These are phyloP conservation scores for Parazoanthus darwini DNA, from an alignment of 92 coral and sea anemone genomes.

Conservation along the genomic window DNA sequence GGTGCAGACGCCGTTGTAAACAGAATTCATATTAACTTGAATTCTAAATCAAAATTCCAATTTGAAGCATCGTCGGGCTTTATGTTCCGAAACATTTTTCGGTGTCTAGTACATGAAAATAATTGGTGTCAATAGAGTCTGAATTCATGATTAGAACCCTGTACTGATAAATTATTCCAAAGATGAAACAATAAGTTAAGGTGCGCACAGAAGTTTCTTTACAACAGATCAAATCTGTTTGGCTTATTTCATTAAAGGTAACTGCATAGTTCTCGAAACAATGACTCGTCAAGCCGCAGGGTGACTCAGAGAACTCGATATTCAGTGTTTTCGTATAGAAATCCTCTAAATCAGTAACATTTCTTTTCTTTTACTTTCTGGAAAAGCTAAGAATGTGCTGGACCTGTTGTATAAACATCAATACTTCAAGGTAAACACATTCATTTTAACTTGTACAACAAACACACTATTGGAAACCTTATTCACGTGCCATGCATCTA, in stretches of 20 bases:
- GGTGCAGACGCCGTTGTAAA: no score
- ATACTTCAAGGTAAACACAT: background rate
- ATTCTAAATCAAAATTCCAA: background rate
- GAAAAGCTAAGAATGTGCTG: background rate
- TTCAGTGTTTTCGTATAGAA: no score
- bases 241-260: background rate
- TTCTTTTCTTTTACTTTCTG: no score
- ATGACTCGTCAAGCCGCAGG: background rate
- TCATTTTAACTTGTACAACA: background rate
- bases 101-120: background rate
- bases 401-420: background rate
- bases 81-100: background rate
- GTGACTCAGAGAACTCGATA: background rate
- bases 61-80: background rate
- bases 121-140: background rate
- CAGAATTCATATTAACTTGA: background rate
- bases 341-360: background rate
- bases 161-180: no score
- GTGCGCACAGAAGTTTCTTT: background rate
- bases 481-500: background rate
- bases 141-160: background rate
- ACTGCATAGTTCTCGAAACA: background rate
- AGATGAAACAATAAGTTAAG: no score
- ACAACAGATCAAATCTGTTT: background rate
- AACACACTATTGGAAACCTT: background rate